Percentiles rank a stretch among this genome's conserved stretches.
Evolutionary conservation across 2,888 invertebrate genomes (phyloP).

Genomic region (Andrena hattorfiana): DNA sequence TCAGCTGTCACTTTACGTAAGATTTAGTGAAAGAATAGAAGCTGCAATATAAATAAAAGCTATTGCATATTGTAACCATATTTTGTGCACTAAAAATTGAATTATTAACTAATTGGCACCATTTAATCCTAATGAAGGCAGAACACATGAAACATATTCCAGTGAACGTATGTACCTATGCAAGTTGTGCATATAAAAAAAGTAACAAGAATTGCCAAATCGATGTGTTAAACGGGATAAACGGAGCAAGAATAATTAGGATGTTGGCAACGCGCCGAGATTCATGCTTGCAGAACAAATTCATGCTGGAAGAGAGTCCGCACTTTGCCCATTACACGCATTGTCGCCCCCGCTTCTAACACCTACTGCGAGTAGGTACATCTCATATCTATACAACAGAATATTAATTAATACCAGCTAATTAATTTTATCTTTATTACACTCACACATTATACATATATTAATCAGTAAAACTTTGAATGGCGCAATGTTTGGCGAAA

Average conservation of each 20-base stretch:
- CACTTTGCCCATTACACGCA: constrained; percentile 74
- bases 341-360: constrained; percentile 65
- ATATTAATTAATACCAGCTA: constrained; percentile 7
- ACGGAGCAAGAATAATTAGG: constrained; percentile 83
- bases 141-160: not conserved
- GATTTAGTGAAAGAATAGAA: no score
- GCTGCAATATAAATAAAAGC: no score
- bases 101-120: no score
- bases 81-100: no score
- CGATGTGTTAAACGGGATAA: constrained; percentile 82
- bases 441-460: no score
- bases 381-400: not conserved
- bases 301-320: constrained; percentile 71
- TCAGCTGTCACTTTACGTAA: no score
- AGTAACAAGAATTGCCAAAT: constrained; percentile 77
- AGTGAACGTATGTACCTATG: not conserved
- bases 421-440: not conserved
- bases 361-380: constrained; percentile 32
- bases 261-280: constrained; percentile 82
- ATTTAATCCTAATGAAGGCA: not conserved
- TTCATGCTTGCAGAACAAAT: constrained; percentile 74
- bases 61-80: no score
- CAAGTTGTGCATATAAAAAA: constrained; percentile 50
- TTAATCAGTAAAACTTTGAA: not conserved
- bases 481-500: not conserved